Evolutionary conservation across 2,113 vertebrate genomes (phyloP).

Genomic region (Polypterus bichir): DNA sequence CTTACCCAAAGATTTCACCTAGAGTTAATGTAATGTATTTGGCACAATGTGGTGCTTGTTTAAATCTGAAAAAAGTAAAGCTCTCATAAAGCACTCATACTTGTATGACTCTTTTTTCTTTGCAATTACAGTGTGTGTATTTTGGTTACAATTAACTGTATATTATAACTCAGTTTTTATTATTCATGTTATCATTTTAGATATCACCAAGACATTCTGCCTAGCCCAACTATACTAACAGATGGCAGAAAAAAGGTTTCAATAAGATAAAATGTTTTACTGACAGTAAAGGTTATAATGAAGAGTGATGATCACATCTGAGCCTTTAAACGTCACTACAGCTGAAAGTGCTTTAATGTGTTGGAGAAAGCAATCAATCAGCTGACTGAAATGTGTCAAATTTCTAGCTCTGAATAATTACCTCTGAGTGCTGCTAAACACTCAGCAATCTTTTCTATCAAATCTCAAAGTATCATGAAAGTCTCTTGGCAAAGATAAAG

Average conservation of each 20-base stretch:
- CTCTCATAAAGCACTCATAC: too few species aligned
- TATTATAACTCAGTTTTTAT: too few species aligned
- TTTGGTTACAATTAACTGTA: too few species aligned
- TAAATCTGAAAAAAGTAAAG: too few species aligned
- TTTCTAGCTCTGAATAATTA: conserved; percentile 5
- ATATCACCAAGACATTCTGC: too few species aligned
- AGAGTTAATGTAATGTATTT: too few species aligned
- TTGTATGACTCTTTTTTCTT: neutral
- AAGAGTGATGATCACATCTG: neutral
- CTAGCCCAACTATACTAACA: too few species aligned
- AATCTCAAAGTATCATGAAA: conserved; percentile 2
- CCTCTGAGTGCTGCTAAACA: neutral
- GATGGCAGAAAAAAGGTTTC: too few species aligned
- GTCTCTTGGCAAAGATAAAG: conserved; percentile 1
- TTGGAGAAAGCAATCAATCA: conserved; percentile 3
- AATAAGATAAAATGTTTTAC: neutral
- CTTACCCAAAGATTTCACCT: too few species aligned
- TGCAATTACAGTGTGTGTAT: neutral
- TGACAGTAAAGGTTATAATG: conserved; percentile 3
- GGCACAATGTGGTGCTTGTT: too few species aligned
- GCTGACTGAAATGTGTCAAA: conserved; percentile 7
- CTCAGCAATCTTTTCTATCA: neutral
- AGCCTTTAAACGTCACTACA: conserved; percentile 1
- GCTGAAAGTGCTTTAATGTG: conserved; percentile 4
- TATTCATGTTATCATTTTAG: too few species aligned